Conservation (phyloP, 2,113 vertebrate genomes). For the Aegypius monachus region DNA sequence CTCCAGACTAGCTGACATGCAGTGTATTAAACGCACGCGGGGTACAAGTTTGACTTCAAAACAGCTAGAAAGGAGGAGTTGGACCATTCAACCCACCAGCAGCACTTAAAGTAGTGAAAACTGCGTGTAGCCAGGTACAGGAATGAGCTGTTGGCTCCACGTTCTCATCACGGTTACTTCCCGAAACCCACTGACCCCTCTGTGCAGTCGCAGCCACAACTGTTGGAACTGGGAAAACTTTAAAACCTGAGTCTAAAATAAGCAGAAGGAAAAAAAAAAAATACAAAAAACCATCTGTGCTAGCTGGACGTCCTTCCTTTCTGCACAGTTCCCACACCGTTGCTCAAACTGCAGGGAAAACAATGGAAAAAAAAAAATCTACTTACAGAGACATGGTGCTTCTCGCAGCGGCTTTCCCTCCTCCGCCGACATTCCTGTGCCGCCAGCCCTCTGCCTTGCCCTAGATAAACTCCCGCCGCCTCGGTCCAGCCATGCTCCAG, state of each 20-base stretch:
- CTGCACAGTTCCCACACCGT: rapidly evolving
- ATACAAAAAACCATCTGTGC: not conserved
- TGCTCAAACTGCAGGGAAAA: not conserved
- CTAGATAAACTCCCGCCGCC: not conserved
- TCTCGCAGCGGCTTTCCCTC: not conserved
- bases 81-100: no score
- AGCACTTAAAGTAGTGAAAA: rapidly evolving
- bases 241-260: not conserved
- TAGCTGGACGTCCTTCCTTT: not conserved
- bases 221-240: not conserved
- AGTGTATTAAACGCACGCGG: rapidly evolving
- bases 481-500: not conserved
- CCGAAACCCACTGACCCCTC: rapidly evolving
- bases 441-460: not conserved
- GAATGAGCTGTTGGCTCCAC: not conserved
- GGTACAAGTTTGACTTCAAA: not conserved
- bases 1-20: not conserved
- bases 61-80: rapidly evolving
- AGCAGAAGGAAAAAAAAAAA: not conserved
- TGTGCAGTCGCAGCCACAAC: rapidly evolving
- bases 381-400: slow-evolving; percentile 62
- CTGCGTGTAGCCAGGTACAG: rapidly evolving
- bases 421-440: not conserved
- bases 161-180: rapidly evolving
- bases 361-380: not conserved